Base-by-base conservation (phyloP, 2,888 invertebrate species). In the Tinea trinotella region DNA sequence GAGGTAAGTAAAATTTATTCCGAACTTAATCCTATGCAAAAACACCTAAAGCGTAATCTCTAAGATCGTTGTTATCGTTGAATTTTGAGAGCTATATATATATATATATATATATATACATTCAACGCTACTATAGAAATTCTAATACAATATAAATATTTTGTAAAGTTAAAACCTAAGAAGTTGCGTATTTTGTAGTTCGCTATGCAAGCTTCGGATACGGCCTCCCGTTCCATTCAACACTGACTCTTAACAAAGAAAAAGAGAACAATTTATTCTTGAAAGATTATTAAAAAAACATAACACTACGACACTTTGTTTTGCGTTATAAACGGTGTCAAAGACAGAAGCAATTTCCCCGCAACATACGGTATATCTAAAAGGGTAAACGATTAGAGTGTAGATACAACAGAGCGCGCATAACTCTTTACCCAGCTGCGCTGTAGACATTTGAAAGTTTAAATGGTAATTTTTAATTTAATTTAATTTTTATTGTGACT, bases 1-100 rank as follows among this genome's bases (percentile, higher is more conserved):
- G 40, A 40, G 15, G 15, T 17, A 46, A 46, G 46, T 46, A 46
- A 46, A 46, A 46, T 46, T 46, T 46, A 46, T 46, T 46, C 46
- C 46, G 15, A 46, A 9, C 17, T 46, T 46, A 46, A 46, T 46
- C 46, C 46, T 46, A 19, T 46, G 46, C 46, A 19, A 46, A 46
- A 46, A 18, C 46, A 46, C 46, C 46, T 46, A 46, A 46, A 19
- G 10, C 46, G 19, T 46, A 46, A 46, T 46, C 46, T 40, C 40
- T 40, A 46, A 19, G 46, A 46, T 19, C 5, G 46, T 46, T 19
- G 46, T 46, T 46, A 19, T 46, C 46, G 46, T 46, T 18, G 46
- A 46, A 46, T 46, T 19, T 46, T 46, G 40, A 40, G 40, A 40
- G 40, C 46, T 46, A n/a, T 19, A 10, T 19, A 46, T n/a, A n/a